phyloP scores from a whole-genome alignment of 35 echinoderm and acorn worm species.

The Heliocidaris erythrogramma region DNA sequence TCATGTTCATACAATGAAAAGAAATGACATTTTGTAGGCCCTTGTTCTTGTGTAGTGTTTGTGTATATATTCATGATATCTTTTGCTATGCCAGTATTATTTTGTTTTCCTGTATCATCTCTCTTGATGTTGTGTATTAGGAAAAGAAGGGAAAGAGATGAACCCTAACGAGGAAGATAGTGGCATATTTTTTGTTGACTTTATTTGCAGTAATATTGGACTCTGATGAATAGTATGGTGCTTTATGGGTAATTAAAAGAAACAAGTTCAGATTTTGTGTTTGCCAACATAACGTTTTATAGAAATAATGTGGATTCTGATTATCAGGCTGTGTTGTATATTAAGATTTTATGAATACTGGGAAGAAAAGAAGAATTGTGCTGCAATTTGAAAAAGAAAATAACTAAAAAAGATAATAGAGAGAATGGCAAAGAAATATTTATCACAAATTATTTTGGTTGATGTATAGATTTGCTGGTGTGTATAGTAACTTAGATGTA shows the following conservation, averaged over 20 bases:
- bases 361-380: neutral
- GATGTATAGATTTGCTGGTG: neutral
- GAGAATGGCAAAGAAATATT: constrained; percentile 26
- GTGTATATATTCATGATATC: constrained; percentile 25
- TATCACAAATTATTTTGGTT: constrained; percentile 9
- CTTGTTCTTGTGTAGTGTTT: neutral
- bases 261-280: neutral
- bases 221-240: constrained; percentile 39
- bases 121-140: neutral
- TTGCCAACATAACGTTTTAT: constrained; percentile 4
- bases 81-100: constrained; percentile 41
- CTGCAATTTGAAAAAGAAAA: constrained; percentile 20
- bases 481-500: neutral
- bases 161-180: neutral
- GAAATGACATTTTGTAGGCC: constrained; percentile 13
- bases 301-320: neutral
- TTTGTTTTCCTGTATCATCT: constrained; percentile 12
- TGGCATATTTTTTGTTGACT: constrained; percentile 4
- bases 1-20: constrained; percentile 24
- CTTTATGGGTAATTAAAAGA: constrained; percentile 13
- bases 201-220: constrained; percentile 38
- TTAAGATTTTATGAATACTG: constrained; percentile 30
- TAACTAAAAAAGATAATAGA: neutral
- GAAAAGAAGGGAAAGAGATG: neutral
- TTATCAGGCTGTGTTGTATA: constrained; percentile 13